Evolutionary conservation across 1,140 invertebrate species (phyloP).

Genomic region (Drosophila kurseongensis): DNA sequence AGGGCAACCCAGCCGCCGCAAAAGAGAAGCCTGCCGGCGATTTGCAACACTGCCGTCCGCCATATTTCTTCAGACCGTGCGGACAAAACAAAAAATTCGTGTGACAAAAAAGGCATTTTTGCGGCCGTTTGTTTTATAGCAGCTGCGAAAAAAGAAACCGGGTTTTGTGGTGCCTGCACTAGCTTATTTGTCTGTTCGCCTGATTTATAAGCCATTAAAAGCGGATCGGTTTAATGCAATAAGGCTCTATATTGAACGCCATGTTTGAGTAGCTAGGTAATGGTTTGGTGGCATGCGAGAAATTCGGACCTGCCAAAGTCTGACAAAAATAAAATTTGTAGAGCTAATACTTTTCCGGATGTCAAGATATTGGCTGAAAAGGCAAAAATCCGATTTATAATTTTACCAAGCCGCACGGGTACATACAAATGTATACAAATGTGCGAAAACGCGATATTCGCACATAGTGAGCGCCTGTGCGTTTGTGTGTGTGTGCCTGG

Average conservation of each 20-base stretch:
- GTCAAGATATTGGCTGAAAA: no score
- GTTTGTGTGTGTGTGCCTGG: slow-evolving; percentile 12
- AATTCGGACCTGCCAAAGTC: slow-evolving; percentile 4
- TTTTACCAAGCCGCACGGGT: slow-evolving; percentile 22
- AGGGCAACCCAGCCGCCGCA: background rate
- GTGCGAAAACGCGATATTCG: slow-evolving; percentile 37
- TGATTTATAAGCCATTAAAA: slow-evolving; percentile 6
- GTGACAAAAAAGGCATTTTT: slow-evolving; percentile 55
- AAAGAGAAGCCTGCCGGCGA: background rate
- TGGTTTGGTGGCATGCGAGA: slow-evolving; percentile 57
- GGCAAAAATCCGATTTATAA: background rate
- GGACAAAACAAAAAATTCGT: slow-evolving; percentile 73
- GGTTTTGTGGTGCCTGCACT: slow-evolving; percentile 4
- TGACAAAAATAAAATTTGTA: background rate
- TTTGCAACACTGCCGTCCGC: slow-evolving; percentile 71
- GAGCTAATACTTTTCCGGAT: background rate
- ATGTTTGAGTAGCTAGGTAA: slow-evolving; percentile 67
- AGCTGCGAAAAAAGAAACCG: slow-evolving; percentile 5
- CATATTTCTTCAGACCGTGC: slow-evolving; percentile 74
- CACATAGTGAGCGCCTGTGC: slow-evolving; percentile 15
- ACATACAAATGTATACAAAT: slow-evolving; percentile 25
- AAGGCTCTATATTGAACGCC: slow-evolving; percentile 44
- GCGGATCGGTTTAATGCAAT: slow-evolving; percentile 11
- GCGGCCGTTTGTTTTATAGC: slow-evolving; percentile 45
- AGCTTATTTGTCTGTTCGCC: background rate